Base-by-base conservation (phyloP, 2,888 invertebrate genomes). In the Chloromyia formosa region DNA sequence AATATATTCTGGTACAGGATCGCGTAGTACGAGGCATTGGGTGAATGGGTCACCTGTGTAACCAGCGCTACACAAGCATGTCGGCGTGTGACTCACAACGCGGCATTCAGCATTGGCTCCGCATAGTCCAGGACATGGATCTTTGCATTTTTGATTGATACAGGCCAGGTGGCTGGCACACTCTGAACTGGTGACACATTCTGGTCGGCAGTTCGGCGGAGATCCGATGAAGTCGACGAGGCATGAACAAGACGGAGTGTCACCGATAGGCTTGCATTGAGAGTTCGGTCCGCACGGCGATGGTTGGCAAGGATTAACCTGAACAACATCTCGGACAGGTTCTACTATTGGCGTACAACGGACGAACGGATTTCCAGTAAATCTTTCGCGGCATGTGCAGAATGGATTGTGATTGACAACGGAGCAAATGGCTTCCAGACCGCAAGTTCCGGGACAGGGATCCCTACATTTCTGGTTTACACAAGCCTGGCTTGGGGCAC, bases 391-490 rank as follows among this genome's bases (percentile, higher is more conserved):
- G 79, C 94, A 94, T 71, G 90, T 90, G 82, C 94, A 94, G 82
- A 93, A 92, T 3, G 94, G 94, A 84, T 91, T 93, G 80, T 94
- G 93, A 82, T 92, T 93, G 66, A 93, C 90, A 35, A 94, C 92
- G 84, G 91, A 89, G 81, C 94, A 94, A 78, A 88, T 87, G 1
- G 94, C 93, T 78, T 87, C 87, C 35, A 92, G 86, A 22, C 94
- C 94, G 81, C 94, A 94, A n/a, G 92, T 89, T 79, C 93, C 93
- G 74, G 89, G 89, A 81, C 94, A 94, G n/a, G 94, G 94, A 83
- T 94, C 90, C 40, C 90, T 86, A 82, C 95, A 95, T 85, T 92
- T 93, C 82, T 91, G 91, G 81, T 93, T 94, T 73, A 89, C 89
- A 80, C 94, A 94, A 3, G 93, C 91, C 85, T 92, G 89, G 78